phyloP scores from a whole-genome alignment of 2,888 invertebrate species.

The Alsophila aescularia region DNA sequence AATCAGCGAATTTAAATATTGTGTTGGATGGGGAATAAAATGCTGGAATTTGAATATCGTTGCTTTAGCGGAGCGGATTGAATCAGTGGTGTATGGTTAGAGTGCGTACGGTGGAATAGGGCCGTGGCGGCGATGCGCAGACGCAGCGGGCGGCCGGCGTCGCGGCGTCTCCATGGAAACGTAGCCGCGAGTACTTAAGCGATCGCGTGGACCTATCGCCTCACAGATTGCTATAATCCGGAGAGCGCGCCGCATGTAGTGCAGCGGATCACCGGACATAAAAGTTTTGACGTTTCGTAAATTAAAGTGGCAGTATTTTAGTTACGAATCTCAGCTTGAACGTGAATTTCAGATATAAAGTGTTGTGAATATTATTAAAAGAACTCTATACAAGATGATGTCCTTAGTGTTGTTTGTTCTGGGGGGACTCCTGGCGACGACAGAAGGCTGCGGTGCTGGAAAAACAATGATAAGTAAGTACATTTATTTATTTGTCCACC shows the following conservation, averaged over 20 bases:
- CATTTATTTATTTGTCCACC: not conserved
- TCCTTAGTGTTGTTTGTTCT: conserved; percentile 83
- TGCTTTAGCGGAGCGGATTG: conserved; percentile 31
- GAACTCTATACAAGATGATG: conserved; percentile 71
- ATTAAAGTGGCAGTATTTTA: conserved; percentile 74
- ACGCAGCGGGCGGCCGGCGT: conserved; percentile 66
- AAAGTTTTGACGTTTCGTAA: conserved; percentile 81
- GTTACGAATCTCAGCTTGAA: conserved; percentile 80
- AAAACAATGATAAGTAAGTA: conserved; percentile 80
- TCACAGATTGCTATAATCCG: conserved; percentile 74
- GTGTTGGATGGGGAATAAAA: conserved; percentile 32
- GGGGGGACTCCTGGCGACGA: conserved; percentile 72
- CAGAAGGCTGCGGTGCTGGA: conserved; percentile 78
- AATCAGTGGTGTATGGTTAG: conserved; percentile 20
- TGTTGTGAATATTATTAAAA: conserved; percentile 64
- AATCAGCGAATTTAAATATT: conserved; percentile 36
- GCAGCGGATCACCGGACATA: conserved; percentile 77
- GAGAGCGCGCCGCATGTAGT: conserved; percentile 81
- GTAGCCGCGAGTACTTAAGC: conserved; percentile 68
- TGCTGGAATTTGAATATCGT: conserved; percentile 24
- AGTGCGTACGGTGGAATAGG: conserved; percentile 38
- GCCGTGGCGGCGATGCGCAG: conserved; percentile 43
- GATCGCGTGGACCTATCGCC: conserved; percentile 51
- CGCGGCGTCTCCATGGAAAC: conserved; percentile 77
- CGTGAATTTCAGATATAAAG: conserved; percentile 73